A percentile compares a stretch with the other conserved stretches of the same genome.
phyloP scores from a whole-genome alignment of 2,113 vertebrate genomes.

The Lonchura striata region DNA sequence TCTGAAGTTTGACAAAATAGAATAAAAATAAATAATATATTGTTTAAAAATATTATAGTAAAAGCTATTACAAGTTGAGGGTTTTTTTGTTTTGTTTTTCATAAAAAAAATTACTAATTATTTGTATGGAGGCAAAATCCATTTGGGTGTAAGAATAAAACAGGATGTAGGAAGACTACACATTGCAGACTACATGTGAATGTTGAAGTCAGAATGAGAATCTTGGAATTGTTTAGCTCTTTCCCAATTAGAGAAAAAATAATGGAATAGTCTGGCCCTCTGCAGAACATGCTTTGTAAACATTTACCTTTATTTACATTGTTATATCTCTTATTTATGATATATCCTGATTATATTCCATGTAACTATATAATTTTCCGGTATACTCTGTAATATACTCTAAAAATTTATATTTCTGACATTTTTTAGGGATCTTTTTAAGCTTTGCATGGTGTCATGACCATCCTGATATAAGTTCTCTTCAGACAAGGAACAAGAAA shows the following conservation, averaged over 20 bases:
- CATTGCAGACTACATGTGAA: neutral
- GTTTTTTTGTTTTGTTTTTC: neutral
- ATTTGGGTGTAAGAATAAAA: neutral
- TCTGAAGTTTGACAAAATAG: neutral
- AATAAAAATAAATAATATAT: neutral
- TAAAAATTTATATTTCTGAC: neutral
- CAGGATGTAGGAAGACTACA: neutral
- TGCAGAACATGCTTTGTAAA: neutral
- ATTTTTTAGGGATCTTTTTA: neutral
- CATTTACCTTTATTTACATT: neutral
- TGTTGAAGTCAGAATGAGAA: neutral
- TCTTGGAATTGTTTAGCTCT: neutral
- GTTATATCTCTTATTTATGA: neutral
- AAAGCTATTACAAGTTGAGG: accelerated
- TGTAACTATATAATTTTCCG: neutral
- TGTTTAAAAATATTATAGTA: neutral
- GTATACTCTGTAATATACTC: neutral
- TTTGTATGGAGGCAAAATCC: neutral
- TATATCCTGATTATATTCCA: neutral
- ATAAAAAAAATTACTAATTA: neutral
- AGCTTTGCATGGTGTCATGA: neutral
- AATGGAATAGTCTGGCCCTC: neutral
- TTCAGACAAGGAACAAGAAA: neutral
- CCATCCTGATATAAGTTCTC: neutral
- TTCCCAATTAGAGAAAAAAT: neutral